Evolutionary conservation across 2,113 vertebrate genomes (phyloP), one percentile per base, ranked within the genome.

Genomic region (Rattus norvegicus): DNA sequence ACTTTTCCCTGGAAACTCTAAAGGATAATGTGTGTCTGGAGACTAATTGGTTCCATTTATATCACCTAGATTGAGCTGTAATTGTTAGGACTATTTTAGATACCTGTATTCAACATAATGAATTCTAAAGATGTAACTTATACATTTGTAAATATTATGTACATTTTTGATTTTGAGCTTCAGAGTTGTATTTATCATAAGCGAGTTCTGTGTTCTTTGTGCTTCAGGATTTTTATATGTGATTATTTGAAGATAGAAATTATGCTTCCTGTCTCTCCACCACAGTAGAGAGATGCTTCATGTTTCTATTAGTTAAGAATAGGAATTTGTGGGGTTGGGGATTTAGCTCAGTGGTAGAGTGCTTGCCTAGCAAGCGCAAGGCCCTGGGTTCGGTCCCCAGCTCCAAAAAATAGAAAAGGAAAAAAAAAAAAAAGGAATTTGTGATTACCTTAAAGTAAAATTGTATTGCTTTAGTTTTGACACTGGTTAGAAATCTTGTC

Each of bases 301-400:
- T 93, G n/a, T 92, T 73, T 47, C 24, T 94, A 1, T 95, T 88
- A 84, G 33, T 75, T 75, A 61, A 47, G 80, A 70, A 39, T 61
- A 84, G 70, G 39, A 88, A 85, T 92, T 92, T 81, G 12, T 94
- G 81, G n/a, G n/a, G n/a, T n/a, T n/a, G n/a, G n/a, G n/a, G n/a
- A n/a, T n/a, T n/a, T n/a, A n/a, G n/a, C n/a, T n/a, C n/a, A n/a
- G n/a, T n/a, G n/a, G n/a, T n/a, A n/a, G n/a, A n/a, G n/a, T n/a
- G n/a, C n/a, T n/a, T n/a, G n/a, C n/a, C n/a, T n/a, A n/a, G n/a
- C n/a, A n/a, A n/a, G n/a, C n/a, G n/a, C n/a, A n/a, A n/a, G n/a
- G n/a, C n/a, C n/a, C n/a, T n/a, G n/a, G n/a, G n/a, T n/a, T n/a
- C n/a, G n/a, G n/a, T n/a, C n/a, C n/a, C n/a, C n/a, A n/a, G n/a